Base-by-base conservation (phyloP, 2,888 invertebrate species). In the Tenthredo amoena region DNA sequence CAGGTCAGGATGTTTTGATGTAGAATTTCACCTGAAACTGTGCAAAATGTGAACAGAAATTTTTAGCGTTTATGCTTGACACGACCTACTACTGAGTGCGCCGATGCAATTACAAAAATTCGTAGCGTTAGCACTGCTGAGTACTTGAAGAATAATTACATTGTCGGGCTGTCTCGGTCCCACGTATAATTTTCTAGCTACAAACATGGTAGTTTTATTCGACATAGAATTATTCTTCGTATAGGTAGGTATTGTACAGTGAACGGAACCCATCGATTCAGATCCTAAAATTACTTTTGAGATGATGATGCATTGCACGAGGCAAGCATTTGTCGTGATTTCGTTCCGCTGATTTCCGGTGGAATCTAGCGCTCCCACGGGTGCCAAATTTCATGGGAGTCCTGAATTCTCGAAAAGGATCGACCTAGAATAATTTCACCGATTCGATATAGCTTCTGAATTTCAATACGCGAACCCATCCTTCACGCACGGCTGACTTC, bases 361-460 rank as follows among this genome's bases (percentile, higher is more conserved):
- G 6, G 65, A 43, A 47, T 83, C 47, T 26, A 68, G 18, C 71
- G 83, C 83, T 85, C 82, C 82, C 85, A 85, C 85, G 85, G 79
- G 62, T 71, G 15, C 65, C 37, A 62, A 85, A 82, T 85, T 85
- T 85, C 82, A 85, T 71, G 85, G 85, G 81, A 85, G 82, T 81
- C 71, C 37, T 55, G 71, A 71, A 71, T 82, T 71, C 40, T 68
- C 34, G 47, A 82, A 79, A 85, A 58, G 72, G 40, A 85, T 55
- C 81, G 82, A 71, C 81, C 81, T 55, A 37, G 62, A 79, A 71
- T 82, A 58, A 84, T 84, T 74, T 74, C 58, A 34, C 18, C 82
- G 85, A 85, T 85, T 85, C 81, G 85, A 62, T 71, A 79, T 85
- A 85, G 81, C 72, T 71, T 81, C 43, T 85, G 85, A 79, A 79